Base-by-base conservation (phyloP, 2,888 invertebrate species). In the Thereva unica region DNA sequence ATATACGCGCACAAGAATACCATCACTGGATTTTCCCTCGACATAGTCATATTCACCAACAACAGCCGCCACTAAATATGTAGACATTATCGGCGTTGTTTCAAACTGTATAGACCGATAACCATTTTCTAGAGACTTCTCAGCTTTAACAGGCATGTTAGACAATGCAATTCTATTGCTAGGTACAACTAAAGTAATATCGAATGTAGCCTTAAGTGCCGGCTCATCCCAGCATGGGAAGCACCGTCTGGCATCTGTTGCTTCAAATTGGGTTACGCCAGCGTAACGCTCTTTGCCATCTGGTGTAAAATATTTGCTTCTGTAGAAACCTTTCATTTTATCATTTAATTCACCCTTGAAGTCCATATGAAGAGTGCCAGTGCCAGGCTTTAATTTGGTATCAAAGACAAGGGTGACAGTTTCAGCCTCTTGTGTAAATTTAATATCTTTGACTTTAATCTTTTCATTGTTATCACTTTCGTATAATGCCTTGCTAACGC, bases 211-310 rank as follows among this genome's bases (percentile, higher is more conserved):
- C 82, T 98, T 98, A 69, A 93, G 87, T 8, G 95, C 93, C 6
- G 97, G 98, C 80, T 98, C 98, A 80, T 98, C 97, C 95, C 95
- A 98, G 80, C 97, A 97, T 3, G 97, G 97, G 77, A 98, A 97
- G 77, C 95, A 94, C 73, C 92, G 85, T 66, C 97, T 86, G 5
- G 97, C 97, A 83, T 93, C 92, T 3, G 92, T 93, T 0, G 93
- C 85, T 78, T 93, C 92, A 78, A 96, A 97, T 82, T 96, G 96
- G 63, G 96, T 96, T 68, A 94, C 93, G 42, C 93, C 95, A 40
- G 91, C 91, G 77, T 89, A 91, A 64, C 89, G 85, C 76, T 91
- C 91, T 71, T 90, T 90, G 7, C 93, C 94, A 59, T 84, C 80
- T 35, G 88, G 83, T 67, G 87, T 87, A 71, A 85, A 78, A 80